phyloP scores from a whole-genome alignment of 1,140 invertebrate genomes.

The Drosophila triauraria region DNA sequence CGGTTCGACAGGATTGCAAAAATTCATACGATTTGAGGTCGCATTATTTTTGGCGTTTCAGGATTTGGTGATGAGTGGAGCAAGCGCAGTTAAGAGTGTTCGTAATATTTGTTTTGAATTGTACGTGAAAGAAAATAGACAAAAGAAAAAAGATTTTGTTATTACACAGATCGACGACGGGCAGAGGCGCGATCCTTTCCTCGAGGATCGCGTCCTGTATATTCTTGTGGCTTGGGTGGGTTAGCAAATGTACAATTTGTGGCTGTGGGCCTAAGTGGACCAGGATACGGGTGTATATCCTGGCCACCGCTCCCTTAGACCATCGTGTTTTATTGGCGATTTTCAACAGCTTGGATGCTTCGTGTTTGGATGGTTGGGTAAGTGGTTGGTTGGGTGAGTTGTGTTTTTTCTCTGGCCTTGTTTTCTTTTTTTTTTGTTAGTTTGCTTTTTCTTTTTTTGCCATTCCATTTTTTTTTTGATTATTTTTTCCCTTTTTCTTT shows the following conservation, averaged over 20 bases:
- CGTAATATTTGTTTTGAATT: conserved; percentile 64
- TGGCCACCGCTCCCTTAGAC: conserved; percentile 32
- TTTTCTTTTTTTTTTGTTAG: conserved; percentile 16
- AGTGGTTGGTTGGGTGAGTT: conserved; percentile 27
- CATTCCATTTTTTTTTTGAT: conserved; percentile 15
- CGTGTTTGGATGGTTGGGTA: conserved; percentile 34
- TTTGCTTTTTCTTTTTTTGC: conserved; percentile 36
- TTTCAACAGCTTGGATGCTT: conserved; percentile 46
- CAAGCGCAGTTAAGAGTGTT: conserved; percentile 80
- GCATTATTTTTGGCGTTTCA: conserved; percentile 38
- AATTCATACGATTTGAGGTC: conserved; percentile 38
- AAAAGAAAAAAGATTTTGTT: conserved; percentile 81
- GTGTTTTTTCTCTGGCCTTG: conserved; percentile 33
- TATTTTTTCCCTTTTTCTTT: conserved; percentile 43
- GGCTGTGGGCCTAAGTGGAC: conserved; percentile 32
- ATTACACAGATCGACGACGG: conserved; percentile 79
- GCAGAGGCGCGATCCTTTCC: conserved; percentile 48
- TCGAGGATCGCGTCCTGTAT: conserved; percentile 32
- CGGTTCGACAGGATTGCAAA: conserved; percentile 58
- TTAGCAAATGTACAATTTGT: conserved; percentile 68
- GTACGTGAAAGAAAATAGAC: conserved; percentile 79
- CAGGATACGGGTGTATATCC: conserved; percentile 60
- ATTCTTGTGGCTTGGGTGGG: conserved; percentile 45
- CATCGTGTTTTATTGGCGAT: conserved; percentile 29
- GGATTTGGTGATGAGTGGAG: conserved; percentile 75